A percentile compares a stretch with the other conserved stretches of the same genome.
phyloP scores from a whole-genome alignment of 1,140 invertebrate species.

The Agrypnia vestita region DNA sequence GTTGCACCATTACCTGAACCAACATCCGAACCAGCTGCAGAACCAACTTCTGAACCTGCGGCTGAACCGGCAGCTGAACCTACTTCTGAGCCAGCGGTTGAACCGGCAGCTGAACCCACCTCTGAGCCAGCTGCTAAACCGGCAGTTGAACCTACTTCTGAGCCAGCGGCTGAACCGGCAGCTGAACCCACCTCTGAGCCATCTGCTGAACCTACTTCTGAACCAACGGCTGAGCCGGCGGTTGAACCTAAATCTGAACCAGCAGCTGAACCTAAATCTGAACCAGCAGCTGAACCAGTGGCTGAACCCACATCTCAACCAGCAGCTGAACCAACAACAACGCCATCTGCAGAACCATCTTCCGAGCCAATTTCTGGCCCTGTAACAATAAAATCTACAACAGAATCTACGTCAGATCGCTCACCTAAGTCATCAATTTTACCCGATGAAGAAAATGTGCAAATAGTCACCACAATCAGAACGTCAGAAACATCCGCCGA shows the following conservation, averaged over 20 bases:
- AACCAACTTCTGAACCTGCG: constrained; percentile 56
- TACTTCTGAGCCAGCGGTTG: constrained; percentile 61
- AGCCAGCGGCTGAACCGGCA: constrained; percentile 40
- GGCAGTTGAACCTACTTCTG: too few relatives aligned
- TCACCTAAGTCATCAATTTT: constrained; percentile 48
- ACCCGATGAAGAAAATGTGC: constrained; percentile 1
- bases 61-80: constrained; percentile 58
- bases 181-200: constrained; percentile 62
- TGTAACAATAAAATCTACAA: constrained; percentile 17
- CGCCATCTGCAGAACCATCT: constrained; percentile 44
- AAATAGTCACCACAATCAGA: constrained; percentile 8
- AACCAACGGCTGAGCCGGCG: constrained; percentile 63
- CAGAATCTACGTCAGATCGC: constrained; percentile 54
- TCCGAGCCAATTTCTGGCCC: background rate
- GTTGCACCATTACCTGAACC: constrained; percentile 63
- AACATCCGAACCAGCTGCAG: constrained; percentile 52
- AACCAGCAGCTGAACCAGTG: constrained; percentile 58
- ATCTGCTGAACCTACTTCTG: constrained; percentile 63
- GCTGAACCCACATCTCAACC: constrained; percentile 63
- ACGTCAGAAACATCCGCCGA: background rate
- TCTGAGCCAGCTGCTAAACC: constrained; percentile 56
- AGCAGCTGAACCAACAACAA: constrained; percentile 53
- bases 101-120: constrained; percentile 62
- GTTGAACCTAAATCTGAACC: constrained; percentile 63
- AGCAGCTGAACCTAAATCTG: constrained; percentile 61